These are phyloP conservation scores for Rhynchopsitta pachyrhyncha DNA, from an alignment of 2,113 vertebrate genomes.

Conservation along the genomic window DNA sequence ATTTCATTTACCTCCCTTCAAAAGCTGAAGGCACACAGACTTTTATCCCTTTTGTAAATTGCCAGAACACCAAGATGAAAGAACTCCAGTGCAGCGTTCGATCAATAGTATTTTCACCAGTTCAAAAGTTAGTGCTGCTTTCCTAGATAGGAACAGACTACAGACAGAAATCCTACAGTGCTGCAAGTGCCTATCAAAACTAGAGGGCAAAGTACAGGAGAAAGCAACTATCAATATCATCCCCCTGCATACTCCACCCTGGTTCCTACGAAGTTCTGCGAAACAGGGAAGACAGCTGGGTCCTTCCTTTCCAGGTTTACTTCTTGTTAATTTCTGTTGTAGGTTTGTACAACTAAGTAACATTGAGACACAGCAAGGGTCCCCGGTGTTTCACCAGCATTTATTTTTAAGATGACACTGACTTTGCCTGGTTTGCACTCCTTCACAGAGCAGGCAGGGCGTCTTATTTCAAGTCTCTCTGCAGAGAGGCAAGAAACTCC, in stretches of 20 bases:
- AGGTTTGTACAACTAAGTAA: neutral
- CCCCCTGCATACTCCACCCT: neutral
- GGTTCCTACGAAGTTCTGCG: accelerated
- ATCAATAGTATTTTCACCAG: neutral
- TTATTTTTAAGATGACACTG: neutral
- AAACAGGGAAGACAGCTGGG: neutral
- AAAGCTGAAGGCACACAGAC: neutral
- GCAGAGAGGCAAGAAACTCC: neutral
- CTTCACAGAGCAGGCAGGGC: neutral
- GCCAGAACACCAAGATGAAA: neutral
- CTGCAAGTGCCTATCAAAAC: neutral
- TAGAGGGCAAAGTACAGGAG: conserved; percentile 16
- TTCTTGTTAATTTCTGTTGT: neutral
- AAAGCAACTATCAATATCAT: neutral
- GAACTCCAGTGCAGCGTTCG: neutral
- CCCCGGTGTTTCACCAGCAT: neutral
- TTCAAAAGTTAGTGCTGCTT: neutral
- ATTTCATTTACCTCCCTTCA: neutral
- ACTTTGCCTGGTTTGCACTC: neutral
- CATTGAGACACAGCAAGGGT: neutral
- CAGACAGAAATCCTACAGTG: neutral
- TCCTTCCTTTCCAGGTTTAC: neutral
- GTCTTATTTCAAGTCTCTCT: neutral
- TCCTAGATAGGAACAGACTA: neutral
- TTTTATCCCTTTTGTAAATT: neutral